These are phyloP conservation scores for Colistium nudipinnis DNA, from an alignment of 2,113 vertebrate species.

Conservation along the genomic window DNA sequence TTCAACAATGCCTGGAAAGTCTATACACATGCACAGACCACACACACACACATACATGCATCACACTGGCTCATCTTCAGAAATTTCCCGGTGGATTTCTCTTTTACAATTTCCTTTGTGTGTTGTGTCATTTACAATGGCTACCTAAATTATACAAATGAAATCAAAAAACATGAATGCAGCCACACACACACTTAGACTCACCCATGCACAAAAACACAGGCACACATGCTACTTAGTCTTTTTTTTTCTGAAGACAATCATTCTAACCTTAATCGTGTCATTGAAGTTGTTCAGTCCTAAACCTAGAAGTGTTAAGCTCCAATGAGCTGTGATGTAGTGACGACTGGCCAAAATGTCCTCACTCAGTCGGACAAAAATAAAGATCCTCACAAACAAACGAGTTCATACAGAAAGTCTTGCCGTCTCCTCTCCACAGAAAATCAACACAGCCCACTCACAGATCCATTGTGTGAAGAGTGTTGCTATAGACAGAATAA, in stretches of 20 bases:
- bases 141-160: slow-evolving; percentile 52
- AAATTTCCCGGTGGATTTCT: slow-evolving; percentile 14
- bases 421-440: slow-evolving; percentile 25
- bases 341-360: background rate
- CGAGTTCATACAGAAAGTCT: background rate
- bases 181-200: background rate
- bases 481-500: slow-evolving; percentile 61
- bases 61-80: slow-evolving; percentile 27
- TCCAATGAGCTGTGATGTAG: background rate
- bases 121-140: slow-evolving; percentile 32
- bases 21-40: slow-evolving; percentile 8
- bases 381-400: background rate
- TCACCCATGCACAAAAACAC: background rate
- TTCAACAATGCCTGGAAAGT: slow-evolving; percentile 44
- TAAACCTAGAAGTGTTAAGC: background rate
- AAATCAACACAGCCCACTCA: slow-evolving; percentile 62
- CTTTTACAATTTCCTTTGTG: slow-evolving; percentile 21
- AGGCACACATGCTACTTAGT: background rate
- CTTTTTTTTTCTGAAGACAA: background rate
- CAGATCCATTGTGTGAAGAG: slow-evolving; percentile 70
- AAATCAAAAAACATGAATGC: slow-evolving; percentile 27
- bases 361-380: background rate
- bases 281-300: background rate
- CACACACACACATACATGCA: slow-evolving; percentile 4
- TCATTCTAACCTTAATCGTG: background rate